Conservation (phyloP, 1,140 invertebrate species). For the Platorchestia sp. region DNA sequence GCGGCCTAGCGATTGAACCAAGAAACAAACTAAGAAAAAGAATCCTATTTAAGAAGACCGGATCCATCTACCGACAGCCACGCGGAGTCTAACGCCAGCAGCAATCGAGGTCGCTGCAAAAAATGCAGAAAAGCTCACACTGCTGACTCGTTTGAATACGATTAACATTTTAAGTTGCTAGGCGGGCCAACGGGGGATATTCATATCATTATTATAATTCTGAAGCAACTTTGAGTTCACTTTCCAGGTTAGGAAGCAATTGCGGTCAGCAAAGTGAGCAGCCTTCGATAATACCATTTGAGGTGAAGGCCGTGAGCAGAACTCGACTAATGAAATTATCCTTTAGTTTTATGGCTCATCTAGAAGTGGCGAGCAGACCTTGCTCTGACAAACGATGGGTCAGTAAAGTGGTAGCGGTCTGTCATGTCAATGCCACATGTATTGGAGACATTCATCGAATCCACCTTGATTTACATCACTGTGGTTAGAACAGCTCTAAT, state of each 20-base stretch:
- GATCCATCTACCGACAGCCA: not conserved
- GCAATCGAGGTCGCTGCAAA: not conserved
- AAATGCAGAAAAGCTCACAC: not conserved
- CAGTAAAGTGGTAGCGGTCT: not conserved
- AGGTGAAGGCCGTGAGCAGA: not conserved
- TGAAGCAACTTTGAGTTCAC: not conserved
- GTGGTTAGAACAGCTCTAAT: not conserved
- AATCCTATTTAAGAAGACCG: too few relatives aligned
- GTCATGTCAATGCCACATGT: too few relatives aligned
- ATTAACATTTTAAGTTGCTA: not conserved
- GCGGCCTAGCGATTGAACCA: too few relatives aligned
- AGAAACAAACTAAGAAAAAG: too few relatives aligned
- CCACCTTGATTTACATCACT: not conserved
- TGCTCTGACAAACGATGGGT: not conserved
- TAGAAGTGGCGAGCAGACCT: not conserved
- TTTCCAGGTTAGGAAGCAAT: not conserved
- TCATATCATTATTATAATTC: not conserved
- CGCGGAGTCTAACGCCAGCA: not conserved
- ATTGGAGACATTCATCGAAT: not conserved
- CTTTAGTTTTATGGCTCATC: not conserved
- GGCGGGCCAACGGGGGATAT: not conserved
- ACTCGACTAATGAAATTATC: not conserved
- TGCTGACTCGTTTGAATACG: constrained; percentile 7
- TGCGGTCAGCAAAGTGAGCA: not conserved
- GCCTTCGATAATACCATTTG: not conserved